Conservation (phyloP, 2,113 vertebrate genomes). For the Hippocampus barbouri region DNA sequence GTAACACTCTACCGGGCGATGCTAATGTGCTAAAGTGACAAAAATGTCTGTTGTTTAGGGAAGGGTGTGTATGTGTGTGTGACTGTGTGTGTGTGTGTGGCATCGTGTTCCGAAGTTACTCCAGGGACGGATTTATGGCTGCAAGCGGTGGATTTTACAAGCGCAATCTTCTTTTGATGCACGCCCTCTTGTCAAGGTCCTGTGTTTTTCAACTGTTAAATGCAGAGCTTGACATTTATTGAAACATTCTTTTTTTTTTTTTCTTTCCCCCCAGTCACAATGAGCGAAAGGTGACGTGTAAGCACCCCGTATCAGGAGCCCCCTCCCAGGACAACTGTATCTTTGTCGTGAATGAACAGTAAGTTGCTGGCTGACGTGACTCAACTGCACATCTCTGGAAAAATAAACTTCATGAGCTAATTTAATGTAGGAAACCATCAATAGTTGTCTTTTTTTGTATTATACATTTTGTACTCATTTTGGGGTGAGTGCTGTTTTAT, state of each 20-base stretch:
- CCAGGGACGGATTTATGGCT: neutral
- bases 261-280: conserved; percentile 80
- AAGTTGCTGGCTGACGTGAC: conserved; percentile 64
- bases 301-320: conserved; percentile 88
- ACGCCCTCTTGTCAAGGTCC: neutral
- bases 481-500: conserved; percentile 8
- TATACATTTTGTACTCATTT: no score
- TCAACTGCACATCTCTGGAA: neutral
- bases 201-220: neutral
- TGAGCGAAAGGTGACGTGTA: conserved; percentile 97
- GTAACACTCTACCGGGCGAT: no score
- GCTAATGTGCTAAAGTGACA: no score
- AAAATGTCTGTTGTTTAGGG: no score
- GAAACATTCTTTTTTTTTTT: conserved; percentile 11
- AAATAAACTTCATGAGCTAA: no score
- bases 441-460: neutral
- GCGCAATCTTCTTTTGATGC: neutral
- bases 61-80: no score
- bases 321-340: conserved; percentile 98
- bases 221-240: neutral
- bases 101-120: neutral
- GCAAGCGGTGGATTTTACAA: neutral
- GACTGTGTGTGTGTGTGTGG: conserved; percentile 10
- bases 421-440: no score
- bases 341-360: conserved; percentile 98